phyloP scores from a whole-genome alignment of 92 coral and sea anemone species.

The Porites cylindrica region DNA sequence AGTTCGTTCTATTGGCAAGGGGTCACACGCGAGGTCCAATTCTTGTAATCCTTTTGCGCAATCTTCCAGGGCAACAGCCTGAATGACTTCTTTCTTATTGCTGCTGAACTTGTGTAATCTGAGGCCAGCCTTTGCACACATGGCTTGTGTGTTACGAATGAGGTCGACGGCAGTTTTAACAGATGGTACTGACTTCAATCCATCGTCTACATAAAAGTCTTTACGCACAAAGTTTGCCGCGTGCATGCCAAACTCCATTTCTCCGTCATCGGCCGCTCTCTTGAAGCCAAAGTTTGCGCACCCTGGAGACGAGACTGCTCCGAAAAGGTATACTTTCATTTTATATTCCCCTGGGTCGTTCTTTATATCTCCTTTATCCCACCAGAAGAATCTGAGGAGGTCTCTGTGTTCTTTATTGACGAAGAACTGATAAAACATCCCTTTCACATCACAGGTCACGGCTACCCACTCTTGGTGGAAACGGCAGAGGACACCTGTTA shows the following conservation, averaged over 20 bases:
- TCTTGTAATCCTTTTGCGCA: conserved; percentile 60
- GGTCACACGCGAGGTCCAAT: conserved; percentile 46
- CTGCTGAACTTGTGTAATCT: conserved; percentile 61
- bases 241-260: conserved; percentile 51
- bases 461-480: conserved; percentile 51
- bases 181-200: conserved; percentile 51
- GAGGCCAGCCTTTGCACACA: conserved; percentile 74
- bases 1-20: conserved; percentile 54
- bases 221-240: conserved; percentile 44
- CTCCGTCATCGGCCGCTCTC: conserved; percentile 62
- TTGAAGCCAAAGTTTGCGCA: conserved; percentile 76
- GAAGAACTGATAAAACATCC: conserved; percentile 65
- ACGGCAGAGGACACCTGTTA: conserved; percentile 50
- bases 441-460: conserved; percentile 37
- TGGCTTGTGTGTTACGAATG: conserved; percentile 47
- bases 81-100: conserved; percentile 56
- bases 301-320: conserved; percentile 72
- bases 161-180: conserved; percentile 45
- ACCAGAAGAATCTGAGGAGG: conserved; percentile 68
- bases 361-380: conserved; percentile 53
- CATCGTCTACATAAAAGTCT: conserved; percentile 69
- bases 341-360: conserved; percentile 59
- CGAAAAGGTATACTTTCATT: conserved; percentile 79
- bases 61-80: conserved; percentile 51
- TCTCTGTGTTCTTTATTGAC: conserved; percentile 59